Evolutionary conservation across 2,888 invertebrate species (phyloP).

Genomic region (Nezara viridula): DNA sequence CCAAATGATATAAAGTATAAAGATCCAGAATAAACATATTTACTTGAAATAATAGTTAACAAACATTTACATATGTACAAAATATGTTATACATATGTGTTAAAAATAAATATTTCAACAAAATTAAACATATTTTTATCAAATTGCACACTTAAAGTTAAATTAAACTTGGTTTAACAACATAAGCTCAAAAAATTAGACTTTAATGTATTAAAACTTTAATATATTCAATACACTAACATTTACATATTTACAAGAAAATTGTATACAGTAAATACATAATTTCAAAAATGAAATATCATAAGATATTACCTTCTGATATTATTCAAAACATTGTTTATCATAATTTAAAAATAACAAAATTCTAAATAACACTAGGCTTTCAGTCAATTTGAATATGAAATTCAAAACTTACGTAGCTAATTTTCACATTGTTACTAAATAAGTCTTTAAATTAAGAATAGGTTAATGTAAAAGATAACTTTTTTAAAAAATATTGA

Average conservation of each 20-base stretch:
- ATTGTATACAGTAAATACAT: neutral
- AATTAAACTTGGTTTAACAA: neutral
- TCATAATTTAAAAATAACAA: neutral
- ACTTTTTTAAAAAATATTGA: neutral
- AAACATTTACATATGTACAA: neutral
- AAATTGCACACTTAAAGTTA: neutral
- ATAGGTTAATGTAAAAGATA: neutral
- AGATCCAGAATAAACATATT: neutral
- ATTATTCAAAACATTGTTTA: neutral
- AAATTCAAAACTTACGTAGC: slow-evolving; percentile 1
- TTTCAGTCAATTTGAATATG: neutral
- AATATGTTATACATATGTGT: neutral
- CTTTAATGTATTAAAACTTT: neutral
- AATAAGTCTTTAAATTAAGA: neutral
- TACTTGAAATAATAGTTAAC: neutral
- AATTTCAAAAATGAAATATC: neutral
- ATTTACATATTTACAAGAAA: neutral
- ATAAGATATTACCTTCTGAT: neutral
- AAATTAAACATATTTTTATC: neutral
- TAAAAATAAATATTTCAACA: neutral
- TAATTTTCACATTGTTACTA: neutral
- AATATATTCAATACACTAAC: neutral
- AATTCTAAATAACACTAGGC: neutral
- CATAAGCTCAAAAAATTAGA: neutral
- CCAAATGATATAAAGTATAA: neutral